Conservation (phyloP, 2,888 invertebrate species). For the Zhuqinia jingwanae region DNA sequence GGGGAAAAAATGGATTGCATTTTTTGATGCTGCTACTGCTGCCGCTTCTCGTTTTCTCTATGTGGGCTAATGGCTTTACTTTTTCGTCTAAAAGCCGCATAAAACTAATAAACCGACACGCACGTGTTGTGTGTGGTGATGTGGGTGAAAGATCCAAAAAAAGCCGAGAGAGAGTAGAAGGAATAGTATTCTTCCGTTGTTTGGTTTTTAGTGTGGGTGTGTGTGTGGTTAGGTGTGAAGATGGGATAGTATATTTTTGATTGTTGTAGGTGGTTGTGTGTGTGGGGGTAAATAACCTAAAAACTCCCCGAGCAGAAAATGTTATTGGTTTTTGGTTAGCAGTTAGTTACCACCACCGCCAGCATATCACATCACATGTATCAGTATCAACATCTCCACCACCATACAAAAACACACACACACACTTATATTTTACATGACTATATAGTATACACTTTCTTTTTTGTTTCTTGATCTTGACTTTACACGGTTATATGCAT, state of each 20-base stretch:
- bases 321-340: slow-evolving; percentile 40
- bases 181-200: too few species aligned
- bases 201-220: too few species aligned
- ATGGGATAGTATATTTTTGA: not conserved
- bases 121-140: not conserved
- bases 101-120: not conserved
- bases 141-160: not conserved
- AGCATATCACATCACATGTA: not conserved
- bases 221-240: too few species aligned
- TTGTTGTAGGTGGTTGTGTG: not conserved
- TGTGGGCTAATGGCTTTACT: not conserved
- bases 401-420: not conserved
- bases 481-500: too few species aligned
- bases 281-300: not conserved
- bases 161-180: too few species aligned
- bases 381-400: not conserved
- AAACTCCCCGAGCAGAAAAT: not conserved
- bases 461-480: not conserved
- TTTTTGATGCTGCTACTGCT: not conserved
- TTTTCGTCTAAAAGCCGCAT: not conserved
- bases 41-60: not conserved
- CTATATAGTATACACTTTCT: too few species aligned
- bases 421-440: too few species aligned
- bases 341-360: not conserved
- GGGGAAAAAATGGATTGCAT: slow-evolving; percentile 7